Base-by-base conservation (phyloP, 2,113 vertebrate species). In the Empidonax alnorum region DNA sequence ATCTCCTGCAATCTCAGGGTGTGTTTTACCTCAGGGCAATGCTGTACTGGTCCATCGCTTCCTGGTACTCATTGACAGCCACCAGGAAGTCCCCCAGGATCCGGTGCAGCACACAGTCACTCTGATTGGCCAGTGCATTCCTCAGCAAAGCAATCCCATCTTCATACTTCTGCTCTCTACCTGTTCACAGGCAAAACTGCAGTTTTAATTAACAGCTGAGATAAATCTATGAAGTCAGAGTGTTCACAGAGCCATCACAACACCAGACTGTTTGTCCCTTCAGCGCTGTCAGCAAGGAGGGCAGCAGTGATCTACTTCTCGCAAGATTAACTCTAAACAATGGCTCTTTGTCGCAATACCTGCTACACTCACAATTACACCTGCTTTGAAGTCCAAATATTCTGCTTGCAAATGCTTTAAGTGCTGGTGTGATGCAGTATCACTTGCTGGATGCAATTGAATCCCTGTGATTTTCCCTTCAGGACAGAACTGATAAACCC, bases 31-130 rank as follows among this genome's bases (percentile, higher is more conserved):
- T 99, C 7, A 99, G 97, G 5, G 99, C 99, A 73, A 99, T 99
- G 58, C 99, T 99, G 96, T 99, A 99, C 98, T 99, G 99, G 97
- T 99, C 99, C 99, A 99, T 99, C 11, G 99, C 99, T 82, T 99
- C 99, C 97, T 99, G 99, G 94, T 99, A 99, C 73, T 99, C 99
- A 4, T 99, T 99, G 91, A 99, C 99, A 6, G 99, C 99, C 19
- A 99, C 99, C 3, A 99, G 98, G 82, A 99, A 99, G 97, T 99
- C 99, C 28, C 99, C 99, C 89, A 99, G 98, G 98, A 99, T 99
- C 49, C 99, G 98, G 97, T 99, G 99, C 94, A 99, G 98, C 76
- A 99, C 98, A 33, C 99, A 99, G 95, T 99, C 99, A 1, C 99
- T 99, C 98, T 99, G 99, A 96, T 99, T 99, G 93, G 99, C 99